Evolutionary conservation across 2,888 invertebrate species (phyloP).

Genomic region (Eristalis arbustorum): DNA sequence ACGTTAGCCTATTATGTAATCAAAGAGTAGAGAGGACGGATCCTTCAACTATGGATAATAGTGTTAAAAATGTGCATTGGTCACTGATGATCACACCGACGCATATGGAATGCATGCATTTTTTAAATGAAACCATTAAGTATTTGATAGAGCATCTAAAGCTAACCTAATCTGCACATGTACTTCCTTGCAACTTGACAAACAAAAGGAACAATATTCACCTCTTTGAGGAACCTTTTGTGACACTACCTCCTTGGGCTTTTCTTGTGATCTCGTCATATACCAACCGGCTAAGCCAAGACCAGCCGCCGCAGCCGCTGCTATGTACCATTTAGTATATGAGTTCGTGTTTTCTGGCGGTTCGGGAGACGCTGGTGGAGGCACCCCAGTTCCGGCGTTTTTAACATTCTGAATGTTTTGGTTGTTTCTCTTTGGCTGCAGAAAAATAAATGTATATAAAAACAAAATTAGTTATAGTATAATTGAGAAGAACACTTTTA

Average conservation of each 20-base stretch:
- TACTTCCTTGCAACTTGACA: no score
- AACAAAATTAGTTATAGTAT: background rate
- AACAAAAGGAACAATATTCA: background rate
- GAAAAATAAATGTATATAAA: background rate
- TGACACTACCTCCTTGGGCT: background rate
- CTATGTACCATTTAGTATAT: constrained; percentile 24
- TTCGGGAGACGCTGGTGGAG: background rate
- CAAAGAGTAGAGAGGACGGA: no score
- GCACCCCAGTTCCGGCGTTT: background rate
- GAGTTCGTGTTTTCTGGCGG: background rate
- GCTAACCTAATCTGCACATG: no score
- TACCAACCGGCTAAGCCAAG: constrained; percentile 1
- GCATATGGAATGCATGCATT: no score
- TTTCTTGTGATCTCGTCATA: background rate
- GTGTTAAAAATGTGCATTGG: no score
- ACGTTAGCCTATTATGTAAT: no score
- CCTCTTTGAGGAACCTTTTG: background rate
- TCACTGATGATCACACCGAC: no score
- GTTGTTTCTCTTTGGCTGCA: constrained; percentile 26
- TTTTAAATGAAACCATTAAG: no score
- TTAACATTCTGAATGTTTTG: background rate
- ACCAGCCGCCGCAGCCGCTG: constrained; percentile 27
- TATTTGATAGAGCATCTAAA: no score
- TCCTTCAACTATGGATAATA: no score
- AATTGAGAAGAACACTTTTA: constrained; percentile 33